Base-by-base conservation (phyloP, 2,797 vertebrate genomes). In the Takifugu ocellatus region DNA sequence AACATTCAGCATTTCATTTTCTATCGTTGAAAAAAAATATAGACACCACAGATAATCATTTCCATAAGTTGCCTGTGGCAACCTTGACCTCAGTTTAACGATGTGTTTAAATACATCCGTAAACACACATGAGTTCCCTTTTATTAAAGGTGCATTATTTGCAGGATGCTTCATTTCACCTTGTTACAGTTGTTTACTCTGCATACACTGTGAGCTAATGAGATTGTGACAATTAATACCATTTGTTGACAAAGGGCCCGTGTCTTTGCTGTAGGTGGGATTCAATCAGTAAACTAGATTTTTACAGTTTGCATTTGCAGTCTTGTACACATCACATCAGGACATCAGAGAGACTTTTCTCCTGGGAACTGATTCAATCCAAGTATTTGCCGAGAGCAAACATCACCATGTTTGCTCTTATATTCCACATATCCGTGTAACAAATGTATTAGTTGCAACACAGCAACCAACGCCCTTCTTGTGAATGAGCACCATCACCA, bases 111-210 rank as follows among this genome's bases (percentile, higher is more conserved):
- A 4, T 39, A 51, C 36, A 57, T 25, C 3, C 26, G 39, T 15
- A 63, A 29, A 44, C 51, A 43, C 52, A 43, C 36, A 43, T 33
- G 49, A 55, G 49, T 59, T 29, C 58, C 55, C 72, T 78, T 9
- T 21, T 63, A 61, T 49, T 39, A 14, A 68, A 81, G 76, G 66
- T 73, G 61, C 75, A 77, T 84, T 72, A 74, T 78, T 82, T 72
- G 67, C 61, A 59, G 58, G 59, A 79, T 51, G 70, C 81, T 78
- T 79, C 78, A 82, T 84, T 84, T 81, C 73, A 79, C 72, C 75
- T 81, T 63, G 66, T 72, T 63, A 70, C 62, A 59, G 73, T 61
- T 78, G 72, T 85, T 84, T 81, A 79, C 74, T 79, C 44, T 2
- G 66, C 63, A 63, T 36, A 63, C 74, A 75, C 75, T 74, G 74